Conservation (phyloP, 2,113 vertebrate species). For the Phrynocephalus versicolor region DNA sequence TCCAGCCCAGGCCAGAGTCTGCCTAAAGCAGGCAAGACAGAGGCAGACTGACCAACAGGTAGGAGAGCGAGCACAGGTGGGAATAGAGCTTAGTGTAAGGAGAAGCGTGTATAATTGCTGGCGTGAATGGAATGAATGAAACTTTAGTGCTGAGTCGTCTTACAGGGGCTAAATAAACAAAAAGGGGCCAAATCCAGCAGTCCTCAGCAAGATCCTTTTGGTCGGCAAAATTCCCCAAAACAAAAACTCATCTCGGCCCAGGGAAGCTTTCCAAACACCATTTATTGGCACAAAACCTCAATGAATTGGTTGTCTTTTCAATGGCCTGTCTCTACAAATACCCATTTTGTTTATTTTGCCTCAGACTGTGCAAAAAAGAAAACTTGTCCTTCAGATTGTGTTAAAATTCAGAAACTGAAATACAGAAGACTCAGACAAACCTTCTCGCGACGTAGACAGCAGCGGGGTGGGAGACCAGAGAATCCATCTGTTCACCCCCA, state of each 20-base stretch:
- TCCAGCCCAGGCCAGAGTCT: conserved; percentile 74
- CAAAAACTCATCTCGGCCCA: background rate
- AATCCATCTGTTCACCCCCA: background rate
- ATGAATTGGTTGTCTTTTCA: background rate
- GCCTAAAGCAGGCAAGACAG: conserved; percentile 77
- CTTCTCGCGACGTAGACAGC: background rate
- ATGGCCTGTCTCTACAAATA: rapidly evolving
- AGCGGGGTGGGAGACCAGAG: background rate
- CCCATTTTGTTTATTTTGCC: background rate
- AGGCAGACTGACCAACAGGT: conserved; percentile 77
- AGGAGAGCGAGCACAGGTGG: conserved; percentile 76
- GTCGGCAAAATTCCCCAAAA: background rate
- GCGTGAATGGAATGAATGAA: conserved; percentile 32
- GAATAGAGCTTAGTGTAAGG: conserved; percentile 69
- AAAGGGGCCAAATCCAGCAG: conserved; percentile 31
- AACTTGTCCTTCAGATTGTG: background rate
- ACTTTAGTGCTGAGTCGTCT: conserved; percentile 12
- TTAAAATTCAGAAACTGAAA: background rate
- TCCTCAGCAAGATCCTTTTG: background rate
- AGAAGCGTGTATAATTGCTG: conserved; percentile 58
- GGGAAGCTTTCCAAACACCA: conserved; percentile 26
- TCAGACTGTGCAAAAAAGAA: background rate
- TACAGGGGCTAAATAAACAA: background rate
- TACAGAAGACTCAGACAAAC: rapidly evolving
- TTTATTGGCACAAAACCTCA: background rate